A percentile compares a stretch with the other conserved stretches of the same genome.
Evolutionary conservation across 1,140 invertebrate genomes (phyloP).

Genomic region (Cotesia typhae): DNA sequence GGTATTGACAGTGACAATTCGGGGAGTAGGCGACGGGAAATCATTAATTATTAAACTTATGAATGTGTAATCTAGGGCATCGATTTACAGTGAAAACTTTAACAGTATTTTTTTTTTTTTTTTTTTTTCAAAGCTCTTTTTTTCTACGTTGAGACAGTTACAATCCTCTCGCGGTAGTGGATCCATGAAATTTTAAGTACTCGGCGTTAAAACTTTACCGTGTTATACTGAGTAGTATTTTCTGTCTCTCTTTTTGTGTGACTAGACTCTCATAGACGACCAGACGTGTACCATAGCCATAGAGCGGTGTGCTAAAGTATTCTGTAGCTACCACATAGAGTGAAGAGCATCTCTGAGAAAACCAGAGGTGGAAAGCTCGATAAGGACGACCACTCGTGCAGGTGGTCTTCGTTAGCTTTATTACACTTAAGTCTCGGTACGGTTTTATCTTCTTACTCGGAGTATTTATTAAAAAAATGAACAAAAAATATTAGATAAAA

Average conservation of each 20-base stretch:
- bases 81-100: constrained; percentile 43
- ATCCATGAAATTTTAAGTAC: constrained; percentile 52
- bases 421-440: not conserved
- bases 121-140: constrained; percentile 39
- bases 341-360: constrained; percentile 3
- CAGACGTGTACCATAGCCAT: too few relatives aligned
- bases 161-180: constrained; percentile 49
- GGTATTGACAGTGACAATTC: constrained; percentile 1
- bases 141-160: constrained; percentile 13
- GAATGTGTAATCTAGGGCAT: constrained; percentile 54
- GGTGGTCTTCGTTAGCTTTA: constrained; percentile 20
- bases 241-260: not conserved
- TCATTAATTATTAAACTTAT: constrained; percentile 55
- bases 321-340: not conserved
- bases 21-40: constrained; percentile 8
- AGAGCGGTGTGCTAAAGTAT: not conserved
- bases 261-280: too few relatives aligned
- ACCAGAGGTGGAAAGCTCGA: not conserved
- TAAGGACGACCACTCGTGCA: not conserved
- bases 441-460: too few relatives aligned
- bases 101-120: too few relatives aligned
- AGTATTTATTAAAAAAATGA: too few relatives aligned
- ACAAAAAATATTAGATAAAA: too few relatives aligned
- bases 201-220: constrained; percentile 27
- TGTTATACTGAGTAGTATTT: not conserved